Conservation (phyloP, 1,140 invertebrate species). For the Trichoplusia ni region DNA sequence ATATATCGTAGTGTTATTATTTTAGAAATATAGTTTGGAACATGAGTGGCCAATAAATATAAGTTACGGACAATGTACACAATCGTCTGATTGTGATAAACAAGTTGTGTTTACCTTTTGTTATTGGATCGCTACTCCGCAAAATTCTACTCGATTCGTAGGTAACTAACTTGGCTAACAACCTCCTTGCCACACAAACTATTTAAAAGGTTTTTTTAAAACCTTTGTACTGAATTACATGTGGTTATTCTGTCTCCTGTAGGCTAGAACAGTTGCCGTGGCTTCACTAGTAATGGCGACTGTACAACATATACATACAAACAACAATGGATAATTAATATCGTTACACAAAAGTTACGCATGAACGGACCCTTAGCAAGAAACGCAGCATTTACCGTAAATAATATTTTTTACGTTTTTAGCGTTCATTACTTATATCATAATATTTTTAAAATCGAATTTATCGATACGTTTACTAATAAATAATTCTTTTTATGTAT, state of each 20-base stretch:
- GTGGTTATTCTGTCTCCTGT: too few relatives aligned
- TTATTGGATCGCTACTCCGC: background rate
- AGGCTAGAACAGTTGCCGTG: background rate
- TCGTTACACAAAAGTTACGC: slow-evolving; percentile 26
- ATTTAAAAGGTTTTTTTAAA: background rate
- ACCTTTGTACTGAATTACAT: background rate
- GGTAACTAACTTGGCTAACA: too few relatives aligned
- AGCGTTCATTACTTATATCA: too few relatives aligned
- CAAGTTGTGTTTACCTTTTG: background rate
- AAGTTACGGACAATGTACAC: background rate
- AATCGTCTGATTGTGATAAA: background rate
- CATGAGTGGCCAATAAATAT: too few relatives aligned
- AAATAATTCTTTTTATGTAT: too few relatives aligned
- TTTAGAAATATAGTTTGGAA: too few relatives aligned
- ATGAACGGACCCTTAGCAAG: slow-evolving; percentile 6
- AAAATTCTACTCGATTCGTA: too few relatives aligned
- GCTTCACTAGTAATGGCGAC: background rate
- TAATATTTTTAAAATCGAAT: too few relatives aligned
- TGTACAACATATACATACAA: slow-evolving; percentile 6
- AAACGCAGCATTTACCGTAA: slow-evolving; percentile 15
- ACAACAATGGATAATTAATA: slow-evolving; percentile 34
- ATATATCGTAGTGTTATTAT: too few relatives aligned
- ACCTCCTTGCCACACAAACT: background rate
- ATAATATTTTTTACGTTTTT: slow-evolving; percentile 13
- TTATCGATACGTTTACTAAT: too few relatives aligned